These are phyloP conservation scores for Penaeus chinensis DNA, from an alignment of 1,140 invertebrate genomes.

Conservation along the genomic window DNA sequence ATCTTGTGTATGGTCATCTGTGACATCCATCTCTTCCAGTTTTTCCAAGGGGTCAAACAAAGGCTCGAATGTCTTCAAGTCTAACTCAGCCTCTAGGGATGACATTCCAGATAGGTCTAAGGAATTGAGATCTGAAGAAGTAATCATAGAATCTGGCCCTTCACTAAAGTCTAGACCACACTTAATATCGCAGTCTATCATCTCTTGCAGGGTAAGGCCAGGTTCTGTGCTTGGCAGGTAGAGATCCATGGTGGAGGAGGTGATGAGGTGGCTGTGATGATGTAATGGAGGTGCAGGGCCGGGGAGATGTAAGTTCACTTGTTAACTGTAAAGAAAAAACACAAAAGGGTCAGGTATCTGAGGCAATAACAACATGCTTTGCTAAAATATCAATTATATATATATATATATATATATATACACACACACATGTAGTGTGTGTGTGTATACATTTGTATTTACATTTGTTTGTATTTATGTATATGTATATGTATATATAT, in stretches of 20 bases:
- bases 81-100: slow-evolving; percentile 76
- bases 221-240: slow-evolving; percentile 65
- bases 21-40: slow-evolving; percentile 52
- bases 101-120: slow-evolving; percentile 53
- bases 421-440: too few relatives aligned
- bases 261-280: neutral
- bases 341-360: neutral
- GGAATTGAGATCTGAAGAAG: slow-evolving; percentile 68
- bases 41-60: slow-evolving; percentile 63
- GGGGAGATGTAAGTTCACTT: slow-evolving; percentile 14
- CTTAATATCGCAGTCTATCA: slow-evolving; percentile 85
- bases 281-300: slow-evolving; percentile 20
- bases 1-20: slow-evolving; percentile 36
- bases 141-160: slow-evolving; percentile 68
- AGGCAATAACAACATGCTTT: too few relatives aligned
- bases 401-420: too few relatives aligned
- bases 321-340: slow-evolving; percentile 12
- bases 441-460: too few relatives aligned
- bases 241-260: slow-evolving; percentile 48
- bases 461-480: too few relatives aligned
- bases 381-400: too few relatives aligned
- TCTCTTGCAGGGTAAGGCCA: slow-evolving; percentile 70
- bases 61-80: slow-evolving; percentile 76
- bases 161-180: slow-evolving; percentile 82
- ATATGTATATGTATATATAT: too few relatives aligned